phyloP scores from a whole-genome alignment of 2,797 vertebrate genomes.

The Okamejei kenojei region DNA sequence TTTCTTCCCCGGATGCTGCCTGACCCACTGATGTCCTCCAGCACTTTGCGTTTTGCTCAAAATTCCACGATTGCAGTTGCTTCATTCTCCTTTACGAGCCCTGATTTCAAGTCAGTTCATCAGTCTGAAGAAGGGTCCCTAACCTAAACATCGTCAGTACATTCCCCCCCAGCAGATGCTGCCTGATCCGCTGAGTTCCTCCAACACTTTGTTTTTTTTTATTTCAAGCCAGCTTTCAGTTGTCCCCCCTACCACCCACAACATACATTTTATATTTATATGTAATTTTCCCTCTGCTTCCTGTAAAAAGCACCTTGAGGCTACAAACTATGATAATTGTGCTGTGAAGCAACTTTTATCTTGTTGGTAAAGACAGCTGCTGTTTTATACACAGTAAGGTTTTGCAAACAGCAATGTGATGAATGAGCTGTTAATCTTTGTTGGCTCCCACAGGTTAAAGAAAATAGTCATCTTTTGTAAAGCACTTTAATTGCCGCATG shows the following conservation, averaged over 20 bases:
- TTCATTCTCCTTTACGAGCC: too few species aligned
- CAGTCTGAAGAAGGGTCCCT: too few species aligned
- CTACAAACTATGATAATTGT: too few species aligned
- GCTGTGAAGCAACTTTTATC: background rate
- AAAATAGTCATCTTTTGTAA: background rate
- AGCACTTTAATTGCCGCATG: background rate
- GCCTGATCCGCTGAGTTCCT: too few species aligned
- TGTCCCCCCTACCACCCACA: background rate
- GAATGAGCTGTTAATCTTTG: background rate
- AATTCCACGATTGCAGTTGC: too few species aligned
- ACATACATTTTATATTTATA: background rate
- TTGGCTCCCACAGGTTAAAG: background rate
- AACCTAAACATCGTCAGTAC: too few species aligned
- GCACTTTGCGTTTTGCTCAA: too few species aligned
- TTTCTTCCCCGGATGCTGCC: too few species aligned
- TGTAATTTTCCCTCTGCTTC: background rate
- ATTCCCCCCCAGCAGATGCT: too few species aligned
- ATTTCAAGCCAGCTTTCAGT: background rate
- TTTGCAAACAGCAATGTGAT: background rate
- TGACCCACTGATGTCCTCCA: too few species aligned
- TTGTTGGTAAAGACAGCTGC: background rate
- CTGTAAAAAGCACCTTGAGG: background rate
- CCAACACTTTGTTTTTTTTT: too few species aligned
- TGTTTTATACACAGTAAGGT: background rate
- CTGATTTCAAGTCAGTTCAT: too few species aligned